Evolutionary conservation across 2,797 vertebrate genomes (phyloP), one percentile per base, ranked within the genome.

Genomic region (Microtus obscurus): DNA sequence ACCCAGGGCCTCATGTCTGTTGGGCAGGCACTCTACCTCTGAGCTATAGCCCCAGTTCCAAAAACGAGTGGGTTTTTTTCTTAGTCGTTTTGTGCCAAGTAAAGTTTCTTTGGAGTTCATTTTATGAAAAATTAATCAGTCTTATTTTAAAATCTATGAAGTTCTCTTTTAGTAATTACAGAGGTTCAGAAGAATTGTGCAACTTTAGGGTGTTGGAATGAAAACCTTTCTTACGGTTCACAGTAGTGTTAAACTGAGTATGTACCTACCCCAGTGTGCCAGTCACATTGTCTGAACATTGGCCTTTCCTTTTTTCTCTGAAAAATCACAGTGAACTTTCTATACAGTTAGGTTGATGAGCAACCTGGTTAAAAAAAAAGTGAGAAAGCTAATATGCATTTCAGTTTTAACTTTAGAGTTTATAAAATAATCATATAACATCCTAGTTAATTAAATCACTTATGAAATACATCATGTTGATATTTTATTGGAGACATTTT

Each of bases 1-100:
- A 78, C 34, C 59, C 74, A 65, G 74, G 59, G 74, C 51, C 71
- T 76, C 48, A 2, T 59, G 86, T 61, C 25, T 74, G 37, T 40
- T 76, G 43, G 27, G 53, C 71, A 78, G 61, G 87, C 21, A 37
- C 59, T 78, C 74, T 89, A 65, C 59, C 87, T 89, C 87, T 77
- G 56, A 89, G 56, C 87, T 78, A 29, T 7, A 51, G 45, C 34
- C 73, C 59, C 43, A 89, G 43, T 48, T 37, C 6, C 7, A 65
- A 43, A 43, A 59, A 65, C 43, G 65, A 43, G 96, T 5, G 14
- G 13, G 2, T 65, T 65, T 37, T 65, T 83, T 83, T 13, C 40
- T 51, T 86, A 86, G 91, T 93, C 97, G 95, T 96, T 89, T 98
- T 97, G 97, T 98, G 97, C 98, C 98, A 98, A 97, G 97, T 98